A percentile compares a stretch with the other conserved stretches of the same genome.
Conservation (phyloP, 1,140 invertebrate species). For the Heliconius eleuchia region DNA sequence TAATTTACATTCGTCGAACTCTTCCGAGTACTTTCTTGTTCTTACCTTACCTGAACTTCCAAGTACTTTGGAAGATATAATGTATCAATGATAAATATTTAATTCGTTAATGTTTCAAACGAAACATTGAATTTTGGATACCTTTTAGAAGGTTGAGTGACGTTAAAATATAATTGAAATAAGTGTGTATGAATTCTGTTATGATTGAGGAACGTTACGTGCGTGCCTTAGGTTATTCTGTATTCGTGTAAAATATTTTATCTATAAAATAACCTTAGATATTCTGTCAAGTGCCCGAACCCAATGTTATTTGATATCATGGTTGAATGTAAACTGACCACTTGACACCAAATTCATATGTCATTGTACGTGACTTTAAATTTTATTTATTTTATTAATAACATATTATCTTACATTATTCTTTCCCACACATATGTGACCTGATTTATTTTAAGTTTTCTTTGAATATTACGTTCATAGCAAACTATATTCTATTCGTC, state of each 20-base stretch:
- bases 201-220: slow-evolving; percentile 37
- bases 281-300: slow-evolving; percentile 49
- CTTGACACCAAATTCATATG: slow-evolving; percentile 19
- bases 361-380: slow-evolving; percentile 27
- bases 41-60: slow-evolving; percentile 31
- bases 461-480: slow-evolving; percentile 46
- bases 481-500: slow-evolving; percentile 51
- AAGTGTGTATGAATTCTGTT: slow-evolving; percentile 38
- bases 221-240: slow-evolving; percentile 35
- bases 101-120: slow-evolving; percentile 45
- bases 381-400: slow-evolving; percentile 53
- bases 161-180: slow-evolving; percentile 28
- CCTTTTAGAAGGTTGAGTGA: slow-evolving; percentile 51
- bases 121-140: slow-evolving; percentile 55
- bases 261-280: slow-evolving; percentile 50
- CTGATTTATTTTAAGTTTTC: slow-evolving; percentile 79
- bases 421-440: slow-evolving; percentile 72
- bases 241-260: slow-evolving; percentile 22
- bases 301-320: slow-evolving; percentile 19
- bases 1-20: slow-evolving; percentile 12
- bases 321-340: slow-evolving; percentile 26
- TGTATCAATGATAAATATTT: slow-evolving; percentile 39
- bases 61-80: slow-evolving; percentile 38
- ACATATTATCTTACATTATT: slow-evolving; percentile 30
- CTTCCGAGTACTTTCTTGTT: slow-evolving; percentile 43